These are phyloP conservation scores for Willisornis vidua DNA, from an alignment of 2,113 vertebrate species.

Conservation along the genomic window DNA sequence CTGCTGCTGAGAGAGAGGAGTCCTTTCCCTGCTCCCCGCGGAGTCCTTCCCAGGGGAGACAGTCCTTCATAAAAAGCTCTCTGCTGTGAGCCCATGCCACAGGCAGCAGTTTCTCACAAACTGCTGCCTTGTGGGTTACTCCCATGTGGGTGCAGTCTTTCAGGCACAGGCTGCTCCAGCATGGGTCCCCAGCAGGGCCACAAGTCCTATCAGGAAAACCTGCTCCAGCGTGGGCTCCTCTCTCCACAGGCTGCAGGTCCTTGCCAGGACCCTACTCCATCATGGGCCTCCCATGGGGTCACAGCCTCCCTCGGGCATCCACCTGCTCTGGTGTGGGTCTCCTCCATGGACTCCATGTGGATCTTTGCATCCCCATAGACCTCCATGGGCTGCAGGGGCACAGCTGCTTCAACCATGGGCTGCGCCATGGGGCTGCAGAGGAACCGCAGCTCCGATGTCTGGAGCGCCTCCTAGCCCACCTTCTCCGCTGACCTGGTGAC, in stretches of 20 bases:
- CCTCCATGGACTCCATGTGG: background rate
- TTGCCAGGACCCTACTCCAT: background rate
- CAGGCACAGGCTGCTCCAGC: background rate
- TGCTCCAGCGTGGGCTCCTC: background rate
- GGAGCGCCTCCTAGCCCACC: background rate
- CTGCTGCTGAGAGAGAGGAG: background rate
- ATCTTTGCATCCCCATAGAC: background rate
- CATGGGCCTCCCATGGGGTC: background rate
- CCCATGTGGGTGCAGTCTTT: background rate
- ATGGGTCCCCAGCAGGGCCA: background rate
- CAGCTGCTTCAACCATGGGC: background rate
- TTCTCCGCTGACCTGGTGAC: background rate
- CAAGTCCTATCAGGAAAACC: background rate
- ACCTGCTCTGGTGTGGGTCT: background rate
- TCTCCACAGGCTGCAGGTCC: background rate
- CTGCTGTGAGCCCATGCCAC: background rate
- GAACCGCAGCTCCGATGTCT: background rate
- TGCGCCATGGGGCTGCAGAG: background rate
- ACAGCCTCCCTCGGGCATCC: background rate
- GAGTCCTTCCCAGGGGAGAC: background rate
- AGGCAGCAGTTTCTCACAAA: background rate
- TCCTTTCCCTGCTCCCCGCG: background rate
- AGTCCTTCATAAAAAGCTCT: background rate
- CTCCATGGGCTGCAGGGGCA: background rate
- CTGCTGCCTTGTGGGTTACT: background rate